Evolutionary conservation across 1,140 invertebrate species (phyloP).

Genomic region (Marisa cornuarietis): DNA sequence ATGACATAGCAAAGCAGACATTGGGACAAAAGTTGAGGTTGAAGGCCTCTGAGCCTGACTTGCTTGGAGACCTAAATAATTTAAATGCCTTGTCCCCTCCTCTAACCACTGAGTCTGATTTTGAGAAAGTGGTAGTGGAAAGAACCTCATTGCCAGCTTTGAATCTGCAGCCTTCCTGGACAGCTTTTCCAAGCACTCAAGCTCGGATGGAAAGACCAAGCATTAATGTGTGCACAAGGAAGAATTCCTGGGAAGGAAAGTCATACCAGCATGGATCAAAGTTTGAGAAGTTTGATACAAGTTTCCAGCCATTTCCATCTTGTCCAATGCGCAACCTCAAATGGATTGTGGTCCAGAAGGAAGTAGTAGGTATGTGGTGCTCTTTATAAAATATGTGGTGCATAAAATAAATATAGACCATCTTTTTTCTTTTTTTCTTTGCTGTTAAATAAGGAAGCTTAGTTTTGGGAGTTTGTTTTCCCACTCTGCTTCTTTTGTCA

Average conservation of each 20-base stretch:
- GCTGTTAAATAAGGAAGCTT: too few species aligned
- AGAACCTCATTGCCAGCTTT: background rate
- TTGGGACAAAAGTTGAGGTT: background rate
- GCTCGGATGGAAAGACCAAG: too few species aligned
- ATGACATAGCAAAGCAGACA: background rate
- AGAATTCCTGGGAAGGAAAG: constrained; percentile 5
- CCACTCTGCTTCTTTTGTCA: too few species aligned
- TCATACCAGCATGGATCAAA: constrained; percentile 17
- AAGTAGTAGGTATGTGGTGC: constrained; percentile 31
- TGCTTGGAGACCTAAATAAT: constrained; percentile 13
- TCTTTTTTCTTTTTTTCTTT: background rate
- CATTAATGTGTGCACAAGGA: background rate
- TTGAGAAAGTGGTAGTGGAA: background rate
- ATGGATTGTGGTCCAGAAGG: constrained; percentile 41
- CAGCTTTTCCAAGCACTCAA: background rate
- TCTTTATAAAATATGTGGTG: background rate
- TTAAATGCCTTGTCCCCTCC: constrained; percentile 10
- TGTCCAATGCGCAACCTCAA: constrained; percentile 40
- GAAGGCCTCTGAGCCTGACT: constrained; percentile 12
- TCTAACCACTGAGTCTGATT: background rate
- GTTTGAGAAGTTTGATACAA: background rate
- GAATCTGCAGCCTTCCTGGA: constrained; percentile 6
- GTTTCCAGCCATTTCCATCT: constrained; percentile 28
- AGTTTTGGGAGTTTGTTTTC: too few species aligned
- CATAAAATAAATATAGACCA: background rate